Evolutionary conservation across 2,888 invertebrate species (phyloP).

Genomic region (Lasioglossum vierecki): DNA sequence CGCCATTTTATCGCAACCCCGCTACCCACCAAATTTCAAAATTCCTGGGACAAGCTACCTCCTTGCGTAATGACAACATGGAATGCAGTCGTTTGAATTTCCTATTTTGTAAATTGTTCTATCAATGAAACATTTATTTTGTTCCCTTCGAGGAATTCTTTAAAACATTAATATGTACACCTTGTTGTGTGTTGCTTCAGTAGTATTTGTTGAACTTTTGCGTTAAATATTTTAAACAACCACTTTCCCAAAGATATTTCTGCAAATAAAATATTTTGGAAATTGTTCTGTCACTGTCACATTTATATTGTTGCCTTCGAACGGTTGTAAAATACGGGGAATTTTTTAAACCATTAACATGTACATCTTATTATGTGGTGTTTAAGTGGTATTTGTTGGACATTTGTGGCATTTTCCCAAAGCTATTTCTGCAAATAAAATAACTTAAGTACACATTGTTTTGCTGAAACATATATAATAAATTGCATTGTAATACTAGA

Average conservation of each 20-base stretch:
- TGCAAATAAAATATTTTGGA: not conserved
- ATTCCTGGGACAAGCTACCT: not conserved
- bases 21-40: not conserved
- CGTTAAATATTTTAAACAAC: not conserved
- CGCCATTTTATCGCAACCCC: not conserved
- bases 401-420: not conserved
- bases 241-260: not conserved
- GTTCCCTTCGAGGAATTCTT: not conserved
- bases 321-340: no score
- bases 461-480: no score
- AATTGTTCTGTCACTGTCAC: no score
- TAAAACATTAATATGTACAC: no score
- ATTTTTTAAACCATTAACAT: no score
- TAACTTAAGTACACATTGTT: no score
- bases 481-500: not conserved
- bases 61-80: not conserved
- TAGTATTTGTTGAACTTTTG: not conserved
- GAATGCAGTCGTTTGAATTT: not conserved
- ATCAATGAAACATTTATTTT: not conserved
- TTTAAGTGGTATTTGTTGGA: no score
- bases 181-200: not conserved
- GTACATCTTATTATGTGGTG: no score
- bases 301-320: no score
- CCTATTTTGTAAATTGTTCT: not conserved
- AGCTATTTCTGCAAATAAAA: not conserved